phyloP scores from a whole-genome alignment of 2,888 invertebrate genomes.

The Parnassius mnemosyne region DNA sequence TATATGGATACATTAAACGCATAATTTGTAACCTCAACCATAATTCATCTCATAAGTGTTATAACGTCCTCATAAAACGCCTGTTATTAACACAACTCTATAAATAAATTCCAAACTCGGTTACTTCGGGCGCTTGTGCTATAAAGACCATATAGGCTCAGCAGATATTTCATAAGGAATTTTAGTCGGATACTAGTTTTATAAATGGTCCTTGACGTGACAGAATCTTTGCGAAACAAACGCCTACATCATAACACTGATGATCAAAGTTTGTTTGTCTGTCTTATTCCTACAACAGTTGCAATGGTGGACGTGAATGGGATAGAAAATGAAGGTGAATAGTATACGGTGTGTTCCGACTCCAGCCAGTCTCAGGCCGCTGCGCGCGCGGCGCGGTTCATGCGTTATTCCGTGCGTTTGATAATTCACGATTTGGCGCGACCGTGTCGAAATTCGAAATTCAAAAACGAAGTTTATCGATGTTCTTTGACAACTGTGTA shows the following conservation, averaged over 20 bases:
- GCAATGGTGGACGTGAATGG: conserved; percentile 45
- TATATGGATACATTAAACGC: conserved; percentile 3
- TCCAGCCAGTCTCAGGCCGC: conserved; percentile 72
- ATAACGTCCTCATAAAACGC: conserved; percentile 38
- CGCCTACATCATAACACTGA: conserved; percentile 51
- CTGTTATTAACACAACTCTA: conserved; percentile 34
- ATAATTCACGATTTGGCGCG: conserved; percentile 53
- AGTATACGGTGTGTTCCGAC: conserved; percentile 53
- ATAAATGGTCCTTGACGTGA: conserved; percentile 66
- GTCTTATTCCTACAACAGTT: conserved; percentile 45
- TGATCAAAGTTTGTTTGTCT: conserved; percentile 40
- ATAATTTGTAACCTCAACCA: conserved; percentile 24
- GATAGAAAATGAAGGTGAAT: conserved; percentile 52
- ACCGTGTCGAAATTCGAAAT: conserved; percentile 50
- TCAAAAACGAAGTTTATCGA: conserved; percentile 62
- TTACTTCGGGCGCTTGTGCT: conserved; percentile 39
- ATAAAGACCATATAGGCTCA: conserved; percentile 46
- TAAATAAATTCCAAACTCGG: conserved; percentile 42
- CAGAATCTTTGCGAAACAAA: conserved; percentile 58
- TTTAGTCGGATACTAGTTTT: conserved; percentile 52
- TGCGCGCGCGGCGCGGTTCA: conserved; percentile 67
- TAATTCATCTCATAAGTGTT: conserved; percentile 31
- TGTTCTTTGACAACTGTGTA: conserved; percentile 36
- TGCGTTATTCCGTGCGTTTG: conserved; percentile 42
- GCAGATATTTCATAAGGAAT: conserved; percentile 53